phyloP scores from a whole-genome alignment of 2,888 invertebrate species.

The Protonemura montana region DNA sequence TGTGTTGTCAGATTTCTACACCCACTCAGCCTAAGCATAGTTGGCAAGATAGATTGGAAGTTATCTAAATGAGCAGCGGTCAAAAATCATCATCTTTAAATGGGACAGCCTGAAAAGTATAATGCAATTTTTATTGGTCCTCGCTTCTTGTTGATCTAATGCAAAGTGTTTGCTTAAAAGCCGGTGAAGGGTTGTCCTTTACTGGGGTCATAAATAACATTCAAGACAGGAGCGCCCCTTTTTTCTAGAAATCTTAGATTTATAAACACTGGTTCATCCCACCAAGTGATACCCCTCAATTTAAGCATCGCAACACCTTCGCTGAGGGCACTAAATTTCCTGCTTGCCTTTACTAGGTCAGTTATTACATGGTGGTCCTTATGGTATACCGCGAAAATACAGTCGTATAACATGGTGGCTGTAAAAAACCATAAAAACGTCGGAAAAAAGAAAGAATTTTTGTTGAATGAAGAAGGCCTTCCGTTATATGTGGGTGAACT shows the following conservation, averaged over 20 bases:
- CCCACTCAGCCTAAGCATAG: not conserved
- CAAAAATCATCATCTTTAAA: not conserved
- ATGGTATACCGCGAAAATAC: not conserved
- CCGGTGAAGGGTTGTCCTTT: slow-evolving; percentile 46
- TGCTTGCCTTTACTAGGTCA: not conserved
- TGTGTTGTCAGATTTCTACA: slow-evolving; percentile 31
- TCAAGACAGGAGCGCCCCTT: not conserved
- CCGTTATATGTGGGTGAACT: not conserved
- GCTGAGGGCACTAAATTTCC: not conserved
- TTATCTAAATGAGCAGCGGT: not conserved
- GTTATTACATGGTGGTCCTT: not conserved
- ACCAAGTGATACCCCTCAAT: not conserved
- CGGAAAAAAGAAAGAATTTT: not conserved
- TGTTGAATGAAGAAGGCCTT: not conserved
- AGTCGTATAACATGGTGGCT: not conserved
- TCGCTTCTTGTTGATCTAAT: slow-evolving; percentile 9
- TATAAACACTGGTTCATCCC: slow-evolving; percentile 40
- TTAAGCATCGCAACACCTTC: not conserved
- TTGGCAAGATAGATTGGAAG: not conserved
- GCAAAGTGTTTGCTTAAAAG: not conserved
- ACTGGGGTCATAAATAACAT: slow-evolving; percentile 46
- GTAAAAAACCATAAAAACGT: not conserved
- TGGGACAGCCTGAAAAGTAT: not conserved
- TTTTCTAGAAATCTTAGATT: slow-evolving; percentile 1
- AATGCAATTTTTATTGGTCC: not conserved